Conservation (phyloP, 2,797 vertebrate species). For the Pangasius mekongensis region DNA sequence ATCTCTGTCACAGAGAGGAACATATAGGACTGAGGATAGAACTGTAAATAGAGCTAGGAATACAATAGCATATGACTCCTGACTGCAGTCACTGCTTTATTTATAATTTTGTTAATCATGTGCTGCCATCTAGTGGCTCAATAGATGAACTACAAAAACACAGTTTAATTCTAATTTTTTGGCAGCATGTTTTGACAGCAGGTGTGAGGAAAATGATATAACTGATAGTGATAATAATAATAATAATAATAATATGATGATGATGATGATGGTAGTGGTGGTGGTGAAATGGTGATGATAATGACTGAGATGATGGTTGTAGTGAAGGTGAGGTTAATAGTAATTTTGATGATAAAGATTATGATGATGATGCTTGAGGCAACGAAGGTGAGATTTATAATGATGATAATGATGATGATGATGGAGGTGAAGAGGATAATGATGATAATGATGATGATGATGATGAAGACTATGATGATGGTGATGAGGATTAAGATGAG, state of each 20-base stretch:
- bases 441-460: background rate
- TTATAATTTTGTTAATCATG: background rate
- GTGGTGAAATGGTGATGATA: background rate
- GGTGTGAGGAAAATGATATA: background rate
- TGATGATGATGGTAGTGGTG: too few species aligned
- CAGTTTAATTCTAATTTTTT: background rate
- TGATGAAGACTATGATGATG: background rate
- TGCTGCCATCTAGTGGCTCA: slow-evolving; percentile 45
- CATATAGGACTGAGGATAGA: background rate
- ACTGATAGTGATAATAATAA: background rate
- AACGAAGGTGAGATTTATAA: background rate
- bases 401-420: background rate
- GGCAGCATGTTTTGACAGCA: background rate
- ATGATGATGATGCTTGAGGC: background rate
- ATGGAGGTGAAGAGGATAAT: background rate
- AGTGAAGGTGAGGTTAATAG: background rate
- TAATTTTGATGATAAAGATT: background rate
- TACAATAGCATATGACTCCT: background rate
- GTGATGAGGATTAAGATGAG: background rate
- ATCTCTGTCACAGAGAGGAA: background rate
- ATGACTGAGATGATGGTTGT: too few species aligned
- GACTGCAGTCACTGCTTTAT: background rate
- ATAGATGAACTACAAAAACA: background rate
- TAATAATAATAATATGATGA: background rate
- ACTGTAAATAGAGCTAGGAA: background rate